Evolutionary conservation across 2,113 vertebrate species (phyloP), one percentile per base, ranked within the genome.

Genomic region (Fregetta grallaria): DNA sequence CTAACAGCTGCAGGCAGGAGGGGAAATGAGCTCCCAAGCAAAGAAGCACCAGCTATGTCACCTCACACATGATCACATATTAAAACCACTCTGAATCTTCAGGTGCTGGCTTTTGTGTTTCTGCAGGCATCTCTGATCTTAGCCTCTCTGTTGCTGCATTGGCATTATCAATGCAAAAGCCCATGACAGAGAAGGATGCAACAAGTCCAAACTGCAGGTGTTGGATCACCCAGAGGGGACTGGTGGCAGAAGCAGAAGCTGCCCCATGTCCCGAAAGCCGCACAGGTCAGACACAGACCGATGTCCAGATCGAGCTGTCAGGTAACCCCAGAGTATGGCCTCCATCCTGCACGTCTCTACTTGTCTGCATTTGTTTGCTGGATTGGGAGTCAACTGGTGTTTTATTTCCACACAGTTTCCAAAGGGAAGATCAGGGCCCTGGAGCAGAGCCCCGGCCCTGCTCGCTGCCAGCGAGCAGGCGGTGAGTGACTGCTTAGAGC

Each of bases 11-110:
- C 81, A 90, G 92, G 74, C 73, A 73, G 74, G 25, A 93, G 66
- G 32, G 81, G 62, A 93, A 91, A 76, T 82, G 66, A 95, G 53
- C 32, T 96, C 55, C 59, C 67, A 73, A 88, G 78, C 34, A 90
- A 82, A 77, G 75, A 44, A 76, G 56, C 49, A 72, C 80, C 45
- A 82, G 58, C 42, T 9, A n/a, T 66, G 70, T n/a, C 66, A 53
- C 82, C 77, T 82, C 7, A 1, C 2, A 3, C 65, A 11, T 23
- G 38, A 21, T 47, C 32, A 23, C 4, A 1, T 44, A 49, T 34
- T 81, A 61, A 62, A 85, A 29, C 34, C 53, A 58, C 38, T 18
- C 42, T 2, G 50, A 20, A 70, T 30, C 34, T 78, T 49, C 5
- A 20, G 40, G 14, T 59, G 49, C 25, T 58, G 84, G 52, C 23